phyloP scores from a whole-genome alignment of 2,888 invertebrate genomes.

The Bombylius major region DNA sequence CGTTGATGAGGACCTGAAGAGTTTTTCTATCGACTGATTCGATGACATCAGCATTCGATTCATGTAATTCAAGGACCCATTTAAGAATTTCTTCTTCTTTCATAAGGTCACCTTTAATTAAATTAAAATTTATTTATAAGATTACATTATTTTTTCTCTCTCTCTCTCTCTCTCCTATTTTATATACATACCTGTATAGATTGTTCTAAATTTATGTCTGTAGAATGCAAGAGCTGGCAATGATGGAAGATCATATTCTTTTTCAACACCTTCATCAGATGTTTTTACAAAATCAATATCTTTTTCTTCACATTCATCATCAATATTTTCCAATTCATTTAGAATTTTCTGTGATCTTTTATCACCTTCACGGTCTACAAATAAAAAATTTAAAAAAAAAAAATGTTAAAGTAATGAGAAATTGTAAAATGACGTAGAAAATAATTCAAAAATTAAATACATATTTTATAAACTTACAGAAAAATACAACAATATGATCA shows the following conservation, averaged over 20 bases:
- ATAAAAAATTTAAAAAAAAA: constrained; percentile 8
- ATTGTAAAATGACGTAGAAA: not conserved
- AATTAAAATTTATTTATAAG: not conserved
- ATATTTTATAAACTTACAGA: constrained; percentile 52
- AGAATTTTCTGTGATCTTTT: constrained; percentile 80
- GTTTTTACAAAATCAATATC: constrained; percentile 86
- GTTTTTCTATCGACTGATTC: constrained; percentile 85
- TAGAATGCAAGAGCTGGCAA: constrained; percentile 79
- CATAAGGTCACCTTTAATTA: constrained; percentile 59
- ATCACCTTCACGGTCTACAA: constrained; percentile 73
- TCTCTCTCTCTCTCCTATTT: not conserved
- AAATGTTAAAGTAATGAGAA: not conserved
- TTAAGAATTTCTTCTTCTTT: constrained; percentile 81
- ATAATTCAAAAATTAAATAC: not conserved
- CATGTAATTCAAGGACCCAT: constrained; percentile 78
- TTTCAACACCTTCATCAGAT: constrained; percentile 74
- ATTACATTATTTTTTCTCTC: not conserved
- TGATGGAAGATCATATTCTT: constrained; percentile 71
- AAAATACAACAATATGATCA: constrained; percentile 82
- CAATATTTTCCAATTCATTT: constrained; percentile 81
- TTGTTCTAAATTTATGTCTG: constrained; percentile 75
- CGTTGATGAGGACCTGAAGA: constrained; percentile 74
- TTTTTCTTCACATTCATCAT: constrained; percentile 84
- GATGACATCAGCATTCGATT: constrained; percentile 76
- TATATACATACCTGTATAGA: constrained; percentile 59